A percentile compares a stretch with the other conserved stretches of the same genome.
Conservation (phyloP, 2,888 invertebrate genomes). For the Trachelus tabidus region DNA sequence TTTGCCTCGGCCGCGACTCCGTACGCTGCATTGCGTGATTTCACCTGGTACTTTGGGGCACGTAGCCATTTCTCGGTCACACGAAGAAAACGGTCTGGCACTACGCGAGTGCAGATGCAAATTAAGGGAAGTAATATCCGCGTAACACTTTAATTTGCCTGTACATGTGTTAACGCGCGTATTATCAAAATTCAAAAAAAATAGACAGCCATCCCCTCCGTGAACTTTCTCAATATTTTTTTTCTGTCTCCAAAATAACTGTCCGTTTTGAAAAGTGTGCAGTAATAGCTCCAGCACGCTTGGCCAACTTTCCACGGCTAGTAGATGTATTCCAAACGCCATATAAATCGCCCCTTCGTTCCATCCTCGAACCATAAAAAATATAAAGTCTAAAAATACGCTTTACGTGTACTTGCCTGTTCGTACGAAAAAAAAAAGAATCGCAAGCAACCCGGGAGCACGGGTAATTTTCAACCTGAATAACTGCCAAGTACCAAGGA, state of each 20-base stretch:
- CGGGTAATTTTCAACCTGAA: neutral
- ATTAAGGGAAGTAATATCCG: neutral
- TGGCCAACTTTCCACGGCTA: neutral
- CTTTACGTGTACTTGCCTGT: neutral
- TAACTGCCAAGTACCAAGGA: neutral
- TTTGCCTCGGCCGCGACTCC: neutral
- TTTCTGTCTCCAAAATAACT: neutral
- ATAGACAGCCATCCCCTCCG: neutral
- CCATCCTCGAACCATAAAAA: neutral
- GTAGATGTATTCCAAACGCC: neutral
- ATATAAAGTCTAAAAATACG: neutral
- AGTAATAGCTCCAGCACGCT: neutral
- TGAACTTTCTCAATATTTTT: neutral
- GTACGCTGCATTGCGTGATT: neutral
- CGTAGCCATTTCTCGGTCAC: neutral
- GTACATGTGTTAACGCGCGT: neutral
- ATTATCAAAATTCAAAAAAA: neutral
- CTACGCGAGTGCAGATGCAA: neutral
- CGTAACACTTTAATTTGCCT: neutral
- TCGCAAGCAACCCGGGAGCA: neutral
- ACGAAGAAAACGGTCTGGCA: neutral
- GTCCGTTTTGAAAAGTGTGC: neutral
- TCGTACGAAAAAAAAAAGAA: neutral
- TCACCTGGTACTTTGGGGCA: neutral
- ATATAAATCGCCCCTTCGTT: neutral